Evolutionary conservation across 2,888 invertebrate genomes (phyloP).

Genomic region (Patella caerulea): DNA sequence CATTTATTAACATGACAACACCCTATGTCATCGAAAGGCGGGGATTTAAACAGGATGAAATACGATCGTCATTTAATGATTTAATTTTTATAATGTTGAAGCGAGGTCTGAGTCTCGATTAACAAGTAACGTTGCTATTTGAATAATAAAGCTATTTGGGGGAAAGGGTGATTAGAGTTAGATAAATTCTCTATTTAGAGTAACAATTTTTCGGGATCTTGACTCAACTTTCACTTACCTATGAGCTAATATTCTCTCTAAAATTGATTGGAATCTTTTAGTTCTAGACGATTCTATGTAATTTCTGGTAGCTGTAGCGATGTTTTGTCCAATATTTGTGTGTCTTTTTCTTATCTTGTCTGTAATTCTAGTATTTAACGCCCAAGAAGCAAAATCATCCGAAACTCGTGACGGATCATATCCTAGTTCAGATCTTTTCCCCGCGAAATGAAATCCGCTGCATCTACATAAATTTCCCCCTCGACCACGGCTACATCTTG

Average conservation of each 20-base stretch:
- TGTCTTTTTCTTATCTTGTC: neutral
- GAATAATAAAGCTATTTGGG: too few species aligned
- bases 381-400: conserved; percentile 1
- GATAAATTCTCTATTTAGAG: too few species aligned
- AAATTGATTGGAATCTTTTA: neutral
- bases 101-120: too few species aligned
- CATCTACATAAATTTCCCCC: conserved; percentile 63
- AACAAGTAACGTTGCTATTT: too few species aligned
- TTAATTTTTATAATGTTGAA: too few species aligned
- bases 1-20: too few species aligned
- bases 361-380: neutral
- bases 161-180: too few species aligned
- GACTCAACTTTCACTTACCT: neutral
- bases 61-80: too few species aligned
- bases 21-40: too few species aligned
- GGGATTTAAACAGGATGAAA: too few species aligned
- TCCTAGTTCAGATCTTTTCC: conserved; percentile 41
- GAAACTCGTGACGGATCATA: neutral
- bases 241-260: neutral
- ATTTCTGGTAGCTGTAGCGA: neutral
- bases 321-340: neutral
- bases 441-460: conserved; percentile 64
- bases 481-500: conserved; percentile 48
- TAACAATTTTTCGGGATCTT: too few species aligned
- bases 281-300: neutral